phyloP scores from a whole-genome alignment of 1,140 invertebrate genomes.

The Euura lappo region DNA sequence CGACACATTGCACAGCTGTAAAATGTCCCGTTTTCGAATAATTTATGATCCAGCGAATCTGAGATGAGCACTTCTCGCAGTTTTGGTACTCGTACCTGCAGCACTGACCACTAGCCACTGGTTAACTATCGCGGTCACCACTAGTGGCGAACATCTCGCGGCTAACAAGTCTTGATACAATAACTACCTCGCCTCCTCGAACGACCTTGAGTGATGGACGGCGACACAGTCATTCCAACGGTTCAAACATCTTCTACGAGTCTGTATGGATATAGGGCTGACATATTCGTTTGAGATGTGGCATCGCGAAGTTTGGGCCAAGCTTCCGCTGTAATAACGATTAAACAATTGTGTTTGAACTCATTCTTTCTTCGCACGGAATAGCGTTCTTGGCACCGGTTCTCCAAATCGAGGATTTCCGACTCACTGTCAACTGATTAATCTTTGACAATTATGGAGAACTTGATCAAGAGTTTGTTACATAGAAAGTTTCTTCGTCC shows the following conservation, averaged over 20 bases:
- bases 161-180: conserved; percentile 62
- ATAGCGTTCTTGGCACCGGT: too few species aligned
- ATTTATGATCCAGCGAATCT: too few species aligned
- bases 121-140: background rate
- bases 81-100: background rate
- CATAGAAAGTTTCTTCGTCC: too few species aligned
- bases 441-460: too few species aligned
- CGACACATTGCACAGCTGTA: conserved; percentile 30
- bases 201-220: conserved; percentile 1
- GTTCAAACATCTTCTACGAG: background rate
- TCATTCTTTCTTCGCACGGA: too few species aligned
- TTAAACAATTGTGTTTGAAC: background rate
- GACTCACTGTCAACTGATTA: too few species aligned
- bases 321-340: background rate
- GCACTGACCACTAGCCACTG: background rate
- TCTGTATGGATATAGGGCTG: background rate
- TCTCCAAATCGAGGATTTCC: too few species aligned
- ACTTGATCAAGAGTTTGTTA: too few species aligned
- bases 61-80: background rate
- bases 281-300: background rate
- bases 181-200: conserved; percentile 49
- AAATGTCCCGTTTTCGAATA: background rate
- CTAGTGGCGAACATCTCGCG: conserved; percentile 45
- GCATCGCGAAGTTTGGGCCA: background rate
- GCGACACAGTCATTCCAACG: background rate